phyloP scores from a whole-genome alignment of 2,888 invertebrate species.

The Pristionchus arcanus region DNA sequence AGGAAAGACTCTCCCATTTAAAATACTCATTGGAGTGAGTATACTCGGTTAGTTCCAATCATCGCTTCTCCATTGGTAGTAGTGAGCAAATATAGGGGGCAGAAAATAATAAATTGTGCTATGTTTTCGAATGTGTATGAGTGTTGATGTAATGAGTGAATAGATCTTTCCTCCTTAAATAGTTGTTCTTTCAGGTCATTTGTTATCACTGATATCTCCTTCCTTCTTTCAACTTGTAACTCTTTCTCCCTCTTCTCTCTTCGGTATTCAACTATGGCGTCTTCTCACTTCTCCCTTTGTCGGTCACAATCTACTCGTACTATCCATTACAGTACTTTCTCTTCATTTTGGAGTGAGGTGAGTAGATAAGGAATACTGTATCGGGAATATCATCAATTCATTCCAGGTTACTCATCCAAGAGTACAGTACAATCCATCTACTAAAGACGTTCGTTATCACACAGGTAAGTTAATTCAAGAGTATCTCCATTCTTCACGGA shows the following conservation, averaged over 20 bases:
- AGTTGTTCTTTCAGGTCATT: slow-evolving; percentile 6
- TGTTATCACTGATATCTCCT: neutral
- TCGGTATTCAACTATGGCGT: slow-evolving; percentile 65
- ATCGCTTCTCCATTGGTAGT: no score
- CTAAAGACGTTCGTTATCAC: slow-evolving; percentile 65
- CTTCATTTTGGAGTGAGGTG: slow-evolving; percentile 54
- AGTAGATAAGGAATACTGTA: neutral
- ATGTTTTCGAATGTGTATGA: no score
- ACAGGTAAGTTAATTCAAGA: slow-evolving; percentile 59
- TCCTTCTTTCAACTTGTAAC: slow-evolving; percentile 17
- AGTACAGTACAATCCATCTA: slow-evolving; percentile 54
- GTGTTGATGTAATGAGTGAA: neutral
- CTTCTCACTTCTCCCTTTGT: slow-evolving; percentile 70
- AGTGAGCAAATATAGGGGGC: neutral
- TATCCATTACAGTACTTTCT: slow-evolving; percentile 67
- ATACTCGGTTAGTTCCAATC: neutral
- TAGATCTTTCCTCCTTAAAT: neutral
- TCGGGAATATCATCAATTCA: neutral
- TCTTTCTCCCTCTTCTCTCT: slow-evolving; percentile 49
- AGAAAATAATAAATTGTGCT: no score
- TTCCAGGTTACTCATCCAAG: slow-evolving; percentile 49
- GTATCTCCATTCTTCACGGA: neutral
- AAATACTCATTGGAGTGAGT: slow-evolving; percentile 29
- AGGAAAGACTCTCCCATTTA: slow-evolving; percentile 6
- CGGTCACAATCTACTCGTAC: slow-evolving; percentile 73